Percentiles rank a stretch among this genome's conserved stretches.
These are phyloP conservation scores for Notospermus geniculatus DNA, from an alignment of 1,140 invertebrate species.

Conservation along the genomic window DNA sequence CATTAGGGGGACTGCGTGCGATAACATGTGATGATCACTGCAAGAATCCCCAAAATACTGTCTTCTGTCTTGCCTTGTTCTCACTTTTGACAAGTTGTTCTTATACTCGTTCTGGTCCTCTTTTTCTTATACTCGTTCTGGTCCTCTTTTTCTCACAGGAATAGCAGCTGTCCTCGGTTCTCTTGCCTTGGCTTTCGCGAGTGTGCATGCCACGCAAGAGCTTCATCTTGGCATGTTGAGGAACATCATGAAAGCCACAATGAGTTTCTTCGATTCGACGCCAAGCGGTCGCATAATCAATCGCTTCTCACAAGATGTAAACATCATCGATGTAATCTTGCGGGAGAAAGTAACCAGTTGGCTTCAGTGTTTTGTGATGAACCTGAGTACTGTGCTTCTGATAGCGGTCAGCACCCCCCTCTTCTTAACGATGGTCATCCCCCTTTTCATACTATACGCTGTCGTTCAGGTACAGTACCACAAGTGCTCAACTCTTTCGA, in stretches of 20 bases:
- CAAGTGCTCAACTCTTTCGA: too few relatives aligned
- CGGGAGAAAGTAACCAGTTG: constrained; percentile 50
- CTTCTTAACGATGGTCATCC: constrained; percentile 79
- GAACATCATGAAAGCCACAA: constrained; percentile 65
- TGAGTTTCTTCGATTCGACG: constrained; percentile 68
- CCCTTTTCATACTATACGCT: constrained; percentile 83
- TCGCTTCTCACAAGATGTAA: constrained; percentile 63
- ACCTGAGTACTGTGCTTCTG: constrained; percentile 72
- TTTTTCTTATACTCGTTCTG: too few relatives aligned
- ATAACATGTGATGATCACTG: too few relatives aligned
- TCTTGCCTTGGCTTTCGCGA: background rate
- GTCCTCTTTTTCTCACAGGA: too few relatives aligned
- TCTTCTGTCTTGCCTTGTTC: too few relatives aligned
- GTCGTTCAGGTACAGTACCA: constrained; percentile 68
- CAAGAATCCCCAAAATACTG: too few relatives aligned
- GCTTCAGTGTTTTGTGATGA: constrained; percentile 28
- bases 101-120: too few relatives aligned
- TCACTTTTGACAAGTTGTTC: too few relatives aligned
- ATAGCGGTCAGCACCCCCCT: constrained; percentile 84
- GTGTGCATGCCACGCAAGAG: background rate
- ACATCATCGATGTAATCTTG: constrained; percentile 52
- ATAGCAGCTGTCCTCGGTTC: background rate
- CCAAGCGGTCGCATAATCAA: constrained; percentile 66
- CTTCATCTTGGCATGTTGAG: constrained; percentile 30
- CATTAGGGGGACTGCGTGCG: too few relatives aligned